These are phyloP conservation scores for Archocentrus centrarchus DNA, from an alignment of 2,113 vertebrate genomes.

Conservation along the genomic window DNA sequence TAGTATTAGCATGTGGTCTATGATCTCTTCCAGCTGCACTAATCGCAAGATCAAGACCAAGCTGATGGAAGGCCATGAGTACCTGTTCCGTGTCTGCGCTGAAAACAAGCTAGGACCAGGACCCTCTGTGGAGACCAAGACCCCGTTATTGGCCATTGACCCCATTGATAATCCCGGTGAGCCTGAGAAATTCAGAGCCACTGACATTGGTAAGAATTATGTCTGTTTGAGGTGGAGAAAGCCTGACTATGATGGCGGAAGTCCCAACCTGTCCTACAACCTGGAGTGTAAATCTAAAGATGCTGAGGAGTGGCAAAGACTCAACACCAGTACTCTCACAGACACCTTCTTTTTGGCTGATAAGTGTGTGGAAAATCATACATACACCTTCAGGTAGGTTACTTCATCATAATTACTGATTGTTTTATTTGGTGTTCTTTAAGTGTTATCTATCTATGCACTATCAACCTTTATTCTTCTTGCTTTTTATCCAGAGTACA, in stretches of 20 bases:
- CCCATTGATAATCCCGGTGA: constrained; percentile 94
- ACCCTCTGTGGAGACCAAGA: constrained; percentile 91
- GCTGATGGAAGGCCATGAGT: constrained; percentile 92
- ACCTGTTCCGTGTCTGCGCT: constrained; percentile 96
- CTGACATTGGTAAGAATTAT: constrained; percentile 92
- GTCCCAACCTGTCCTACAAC: constrained; percentile 92
- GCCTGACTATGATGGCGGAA: constrained; percentile 96
- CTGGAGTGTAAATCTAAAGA: constrained; percentile 92
- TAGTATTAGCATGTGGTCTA: constrained; percentile 92
- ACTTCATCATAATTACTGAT: background rate
- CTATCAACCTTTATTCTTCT: background rate
- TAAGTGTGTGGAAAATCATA: constrained; percentile 92
- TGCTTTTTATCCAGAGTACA: constrained; percentile 86
- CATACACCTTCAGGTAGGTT: constrained; percentile 82
- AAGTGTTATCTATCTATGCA: too few relatives aligned
- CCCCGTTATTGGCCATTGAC: constrained; percentile 92
- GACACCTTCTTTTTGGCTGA: constrained; percentile 94
- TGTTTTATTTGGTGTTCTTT: background rate
- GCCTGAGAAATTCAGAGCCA: constrained; percentile 95
- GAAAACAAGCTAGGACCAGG: constrained; percentile 96
- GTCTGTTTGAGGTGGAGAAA: constrained; percentile 93
- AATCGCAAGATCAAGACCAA: constrained; percentile 93
- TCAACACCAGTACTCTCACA: constrained; percentile 87
- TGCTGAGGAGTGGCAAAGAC: constrained; percentile 90
- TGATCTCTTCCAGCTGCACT: constrained; percentile 92